Conservation (phyloP, 2,113 vertebrate genomes). For the Raja brachyura region DNA sequence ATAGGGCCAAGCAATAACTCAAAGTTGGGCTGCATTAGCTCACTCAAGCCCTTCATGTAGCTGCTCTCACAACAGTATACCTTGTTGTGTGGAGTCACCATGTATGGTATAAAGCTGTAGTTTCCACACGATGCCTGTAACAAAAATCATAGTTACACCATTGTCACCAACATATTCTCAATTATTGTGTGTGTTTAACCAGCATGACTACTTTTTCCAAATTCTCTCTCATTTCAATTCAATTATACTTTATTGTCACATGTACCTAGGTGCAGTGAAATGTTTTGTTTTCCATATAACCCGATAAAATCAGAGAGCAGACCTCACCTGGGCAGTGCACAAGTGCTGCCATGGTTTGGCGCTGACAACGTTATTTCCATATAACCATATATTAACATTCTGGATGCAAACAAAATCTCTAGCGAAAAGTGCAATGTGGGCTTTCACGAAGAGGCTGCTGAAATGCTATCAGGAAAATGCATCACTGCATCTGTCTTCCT, state of each 20-base stretch:
- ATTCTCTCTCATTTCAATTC: too few relatives aligned
- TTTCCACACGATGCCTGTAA: constrained; percentile 85
- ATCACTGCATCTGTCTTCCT: background rate
- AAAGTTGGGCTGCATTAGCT: constrained; percentile 91
- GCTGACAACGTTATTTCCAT: too few relatives aligned
- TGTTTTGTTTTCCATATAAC: too few relatives aligned
- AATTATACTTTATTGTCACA: too few relatives aligned
- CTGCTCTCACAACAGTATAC: constrained; percentile 94
- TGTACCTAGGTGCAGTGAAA: too few relatives aligned
- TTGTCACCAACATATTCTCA: background rate
- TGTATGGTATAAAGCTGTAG: constrained; percentile 92
- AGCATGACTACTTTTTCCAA: too few relatives aligned
- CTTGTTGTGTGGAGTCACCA: constrained; percentile 94
- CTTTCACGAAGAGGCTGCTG: background rate
- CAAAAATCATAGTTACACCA: constrained; percentile 41
- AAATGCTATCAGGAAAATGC: background rate
- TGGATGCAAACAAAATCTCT: background rate
- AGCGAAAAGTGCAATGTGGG: background rate
- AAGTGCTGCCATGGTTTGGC: too few relatives aligned
- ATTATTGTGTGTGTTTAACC: background rate
- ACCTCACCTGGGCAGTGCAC: too few relatives aligned
- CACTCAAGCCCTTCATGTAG: constrained; percentile 87
- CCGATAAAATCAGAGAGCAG: too few relatives aligned
- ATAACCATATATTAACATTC: background rate
- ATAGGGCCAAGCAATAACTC: constrained; percentile 90